phyloP scores from a whole-genome alignment of 2,888 invertebrate genomes.

The Eristalinus sepulchralis region DNA sequence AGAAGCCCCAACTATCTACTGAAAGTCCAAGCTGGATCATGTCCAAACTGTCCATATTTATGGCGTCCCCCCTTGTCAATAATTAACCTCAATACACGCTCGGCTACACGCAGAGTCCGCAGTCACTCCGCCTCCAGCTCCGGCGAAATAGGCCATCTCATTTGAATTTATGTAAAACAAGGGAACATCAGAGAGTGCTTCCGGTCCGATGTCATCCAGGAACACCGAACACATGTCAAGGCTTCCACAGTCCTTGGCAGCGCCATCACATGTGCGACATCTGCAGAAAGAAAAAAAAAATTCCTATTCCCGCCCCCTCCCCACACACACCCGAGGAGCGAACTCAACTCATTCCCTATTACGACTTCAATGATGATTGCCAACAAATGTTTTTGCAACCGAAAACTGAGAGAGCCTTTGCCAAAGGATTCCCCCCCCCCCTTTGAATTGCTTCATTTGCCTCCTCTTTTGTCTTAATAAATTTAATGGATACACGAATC shows the following conservation, averaged over 20 bases:
- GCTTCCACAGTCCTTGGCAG: slow-evolving; percentile 1
- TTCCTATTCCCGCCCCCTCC: background rate
- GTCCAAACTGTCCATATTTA: background rate
- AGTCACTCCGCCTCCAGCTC: background rate
- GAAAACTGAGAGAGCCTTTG: slow-evolving; percentile 3
- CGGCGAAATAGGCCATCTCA: background rate
- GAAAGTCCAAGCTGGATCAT: background rate
- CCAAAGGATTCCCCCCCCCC: background rate
- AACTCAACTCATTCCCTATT: background rate
- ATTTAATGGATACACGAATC: slow-evolving; percentile 26
- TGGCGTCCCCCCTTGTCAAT: background rate
- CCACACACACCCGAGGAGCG: background rate
- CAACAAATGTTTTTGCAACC: slow-evolving; percentile 14
- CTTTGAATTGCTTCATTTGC: slow-evolving; percentile 11
- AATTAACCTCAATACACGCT: background rate
- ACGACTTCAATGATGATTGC: slow-evolving; percentile 18
- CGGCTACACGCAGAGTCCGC: background rate
- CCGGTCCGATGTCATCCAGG: background rate
- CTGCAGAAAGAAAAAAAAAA: background rate
- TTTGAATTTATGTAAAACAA: slow-evolving; percentile 25
- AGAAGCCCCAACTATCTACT: background rate
- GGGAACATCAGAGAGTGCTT: background rate
- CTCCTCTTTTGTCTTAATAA: slow-evolving; percentile 33
- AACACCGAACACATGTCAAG: slow-evolving; percentile 20
- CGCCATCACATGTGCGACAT: background rate